Evolutionary conservation across 2,797 vertebrate species (phyloP).

Genomic region (Xerus rutilus): DNA sequence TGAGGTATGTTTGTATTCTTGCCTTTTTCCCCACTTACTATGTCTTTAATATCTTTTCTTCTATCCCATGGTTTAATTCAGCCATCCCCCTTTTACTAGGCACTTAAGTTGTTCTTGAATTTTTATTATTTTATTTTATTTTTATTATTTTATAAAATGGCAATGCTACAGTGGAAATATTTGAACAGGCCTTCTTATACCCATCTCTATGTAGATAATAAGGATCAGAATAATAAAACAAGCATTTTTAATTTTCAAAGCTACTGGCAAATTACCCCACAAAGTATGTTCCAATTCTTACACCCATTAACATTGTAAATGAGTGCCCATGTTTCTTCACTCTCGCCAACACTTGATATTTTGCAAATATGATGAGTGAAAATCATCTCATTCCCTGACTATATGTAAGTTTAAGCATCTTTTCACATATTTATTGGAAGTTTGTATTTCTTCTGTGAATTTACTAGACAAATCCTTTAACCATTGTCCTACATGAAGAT

Average conservation of each 20-base stretch:
- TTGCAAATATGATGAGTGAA: constrained; percentile 21
- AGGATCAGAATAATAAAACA: constrained; percentile 28
- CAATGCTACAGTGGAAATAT: constrained; percentile 34
- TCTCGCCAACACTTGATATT: constrained; percentile 31
- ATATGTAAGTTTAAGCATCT: background rate
- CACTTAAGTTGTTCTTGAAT: constrained; percentile 29
- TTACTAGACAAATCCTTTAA: background rate
- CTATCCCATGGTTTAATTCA: constrained; percentile 9
- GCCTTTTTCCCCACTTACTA: background rate
- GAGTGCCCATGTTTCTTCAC: background rate
- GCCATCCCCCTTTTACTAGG: background rate
- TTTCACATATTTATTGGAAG: constrained; percentile 40
- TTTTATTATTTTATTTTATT: constrained; percentile 15
- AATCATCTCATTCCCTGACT: constrained; percentile 18
- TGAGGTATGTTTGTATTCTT: background rate
- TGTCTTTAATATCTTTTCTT: constrained; percentile 36
- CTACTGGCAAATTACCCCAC: background rate
- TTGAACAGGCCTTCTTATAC: background rate
- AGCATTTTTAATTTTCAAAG: constrained; percentile 51
- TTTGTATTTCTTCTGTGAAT: constrained; percentile 42
- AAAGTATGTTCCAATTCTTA: constrained; percentile 20
- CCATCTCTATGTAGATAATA: background rate
- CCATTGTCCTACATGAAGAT: background rate
- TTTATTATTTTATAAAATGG: constrained; percentile 44
- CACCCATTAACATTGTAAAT: background rate